These are phyloP conservation scores for Actinernus sp. DNA, from an alignment of 92 coral and sea anemone species.

Conservation along the genomic window DNA sequence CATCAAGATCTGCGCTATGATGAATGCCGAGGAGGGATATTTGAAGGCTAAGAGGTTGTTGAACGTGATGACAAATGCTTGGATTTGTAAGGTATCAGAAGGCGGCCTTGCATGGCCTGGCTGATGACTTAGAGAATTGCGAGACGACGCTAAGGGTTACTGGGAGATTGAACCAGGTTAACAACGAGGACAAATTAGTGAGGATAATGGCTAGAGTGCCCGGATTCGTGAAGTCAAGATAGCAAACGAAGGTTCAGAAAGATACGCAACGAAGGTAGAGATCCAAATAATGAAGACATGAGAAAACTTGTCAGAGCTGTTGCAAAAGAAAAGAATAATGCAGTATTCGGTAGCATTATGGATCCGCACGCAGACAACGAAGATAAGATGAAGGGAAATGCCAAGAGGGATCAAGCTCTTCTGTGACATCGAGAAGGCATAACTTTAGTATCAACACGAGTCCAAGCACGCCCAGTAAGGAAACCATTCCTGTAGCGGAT, in stretches of 20 bases:
- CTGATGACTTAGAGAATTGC: conserved; percentile 61
- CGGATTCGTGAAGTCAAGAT: conserved; percentile 33
- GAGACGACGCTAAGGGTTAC: conserved; percentile 30
- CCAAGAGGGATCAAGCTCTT: no score
- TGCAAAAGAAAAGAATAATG: conserved; percentile 55
- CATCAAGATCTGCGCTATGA: conserved; percentile 25
- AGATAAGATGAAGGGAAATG: no score
- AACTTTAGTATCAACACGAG: no score
- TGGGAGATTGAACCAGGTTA: conserved; percentile 31
- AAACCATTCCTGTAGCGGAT: no score
- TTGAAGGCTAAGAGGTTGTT: conserved; percentile 40
- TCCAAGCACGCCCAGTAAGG: no score
- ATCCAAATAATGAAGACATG: conserved; percentile 28
- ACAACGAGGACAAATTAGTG: conserved; percentile 34
- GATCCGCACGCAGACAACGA: no score
- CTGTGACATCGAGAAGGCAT: no score
- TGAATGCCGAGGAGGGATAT: conserved; percentile 42
- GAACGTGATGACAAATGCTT: conserved; percentile 54
- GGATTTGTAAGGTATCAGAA: conserved; percentile 27
- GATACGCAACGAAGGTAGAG: conserved; percentile 47
- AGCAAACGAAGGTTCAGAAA: conserved; percentile 47
- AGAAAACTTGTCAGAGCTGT: conserved; percentile 4
- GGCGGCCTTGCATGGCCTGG: conserved; percentile 34
- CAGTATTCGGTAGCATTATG: conserved; percentile 11
- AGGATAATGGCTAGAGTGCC: conserved; percentile 39